Evolutionary conservation across 2,888 invertebrate species (phyloP), one percentile per base, ranked within the genome.

Genomic region (Litoditis marina): DNA sequence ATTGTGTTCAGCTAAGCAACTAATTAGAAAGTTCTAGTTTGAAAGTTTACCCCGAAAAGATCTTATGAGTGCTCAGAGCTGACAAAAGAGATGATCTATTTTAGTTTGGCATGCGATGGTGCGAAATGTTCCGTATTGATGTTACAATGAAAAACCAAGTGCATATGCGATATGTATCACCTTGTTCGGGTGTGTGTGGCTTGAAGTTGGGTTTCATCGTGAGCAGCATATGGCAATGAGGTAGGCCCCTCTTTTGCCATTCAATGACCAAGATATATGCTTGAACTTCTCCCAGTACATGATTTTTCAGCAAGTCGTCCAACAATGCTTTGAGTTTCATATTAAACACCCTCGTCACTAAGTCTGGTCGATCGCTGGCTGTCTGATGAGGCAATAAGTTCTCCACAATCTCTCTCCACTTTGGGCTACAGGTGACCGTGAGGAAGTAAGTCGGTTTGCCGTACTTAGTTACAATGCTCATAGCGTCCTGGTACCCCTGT

Each of bases 361-460:
- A 46, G 56, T 83, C 81, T 22, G 76, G 82, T 1, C 78, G 59
- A 58, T 78, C 69, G 3, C 55, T n/a, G 8, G 78, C 54, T 5
- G 44, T 46, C 57, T 74, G 72, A 3, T 66, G 69, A 0, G 60
- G 44, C 6, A 32, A 22, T 0, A 82, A 65, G 30, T 68, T 65
- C 22, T 66, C 61, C 19, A 31, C 25, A 19, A 83, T 80, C 60
- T 83, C 82, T 19, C 19, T 32, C 81, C 82, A 83, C 16, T 64
- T 67, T 11, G 82, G 78, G 63, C 80, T 82, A 71, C 57, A 85
- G 58, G 75, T 85, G 81, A 69, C 71, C 63, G 76, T 83, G 65
- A 71, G 67, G 59, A 82, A 82, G n/a, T 73, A 53, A 63, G 77
- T 74, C 1, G 80, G 80, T 31, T 70, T 68, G 25, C 78, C 78